These are phyloP conservation scores for Aphidius gifuensis DNA, from an alignment of 1,140 invertebrate genomes.

Conservation along the genomic window DNA sequence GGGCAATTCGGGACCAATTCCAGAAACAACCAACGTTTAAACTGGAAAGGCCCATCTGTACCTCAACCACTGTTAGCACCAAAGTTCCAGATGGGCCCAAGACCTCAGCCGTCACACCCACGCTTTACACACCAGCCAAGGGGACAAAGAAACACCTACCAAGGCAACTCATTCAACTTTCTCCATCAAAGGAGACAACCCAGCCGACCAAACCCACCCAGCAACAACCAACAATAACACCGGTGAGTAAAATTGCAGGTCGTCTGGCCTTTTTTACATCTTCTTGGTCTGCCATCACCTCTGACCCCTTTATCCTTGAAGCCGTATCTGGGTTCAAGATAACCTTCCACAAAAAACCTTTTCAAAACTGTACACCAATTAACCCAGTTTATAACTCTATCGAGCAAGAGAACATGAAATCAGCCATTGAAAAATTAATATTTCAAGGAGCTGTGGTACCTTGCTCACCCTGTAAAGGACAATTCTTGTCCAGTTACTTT, in stretches of 20 bases:
- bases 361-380: constrained; percentile 1
- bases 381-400: not conserved
- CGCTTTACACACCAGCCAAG: constrained; percentile 17
- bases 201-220: not conserved
- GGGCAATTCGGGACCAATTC: not conserved
- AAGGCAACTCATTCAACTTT: not conserved
- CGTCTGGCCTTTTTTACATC: not conserved
- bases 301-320: not conserved
- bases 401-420: not conserved
- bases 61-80: constrained; percentile 2
- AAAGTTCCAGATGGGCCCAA: constrained; percentile 19
- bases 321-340: constrained; percentile 11
- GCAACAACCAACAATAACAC: not conserved
- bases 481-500: constrained; percentile 31
- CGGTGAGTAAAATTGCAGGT: not conserved
- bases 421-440: constrained; percentile 12
- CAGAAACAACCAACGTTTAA: constrained; percentile 17
- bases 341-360: constrained; percentile 15
- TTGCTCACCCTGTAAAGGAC: constrained; percentile 14
- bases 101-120: not conserved
- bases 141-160: constrained; percentile 4
- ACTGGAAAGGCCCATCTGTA: constrained; percentile 23
- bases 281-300: not conserved
- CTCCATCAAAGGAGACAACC: not conserved
- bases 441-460: constrained; percentile 6